Evolutionary conservation across 1,140 invertebrate genomes (phyloP), one percentile per base, ranked within the genome.

Genomic region (Calephelis virginiensis): DNA sequence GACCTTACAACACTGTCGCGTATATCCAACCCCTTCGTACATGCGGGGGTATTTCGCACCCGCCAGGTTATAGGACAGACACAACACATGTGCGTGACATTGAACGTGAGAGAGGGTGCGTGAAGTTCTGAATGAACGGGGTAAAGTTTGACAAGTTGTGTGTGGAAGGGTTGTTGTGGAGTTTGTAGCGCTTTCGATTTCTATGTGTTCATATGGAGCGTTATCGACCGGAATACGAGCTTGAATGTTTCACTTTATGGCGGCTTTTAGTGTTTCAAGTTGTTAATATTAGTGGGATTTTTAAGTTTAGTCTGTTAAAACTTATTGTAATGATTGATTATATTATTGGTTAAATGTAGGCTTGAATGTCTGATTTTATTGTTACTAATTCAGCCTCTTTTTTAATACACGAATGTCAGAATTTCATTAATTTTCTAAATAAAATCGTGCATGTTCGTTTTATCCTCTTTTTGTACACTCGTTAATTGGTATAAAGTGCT

Each of bases 181-280:
- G 73, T 89, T 86, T 75, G 66, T 71, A 73, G 64, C 74, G 76
- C 86, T 90, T 89, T 90, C 88, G 81, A 80, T 90, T 86, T 88
- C 85, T 66, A 82, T 76, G 81, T 74, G 80, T 75, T 75, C 86
- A 87, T 86, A 85, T 85, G 83, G 82, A 77, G 76, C 80, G 78
- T 67, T 72, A 83, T 84, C 85, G 83, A 86, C 82, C 74, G 75
- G 68, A 72, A n/a, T 40, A 8, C 37, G 56, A 80, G 78, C 78
- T 82, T 82, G 77, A 75, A 80, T 59, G 37, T 59, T 11, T 59
- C 28, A 37, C 28, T 59, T 59, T 11, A 17, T 28, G 37, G 11
- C 50, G 14, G 3, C 9, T 17, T 38, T 59, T 12, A 9, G 5
- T 28, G 50, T 28, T 53, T 38, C n/a, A 59, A 12, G 40, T 43